phyloP scores from a whole-genome alignment of 1,140 invertebrate species.

The Nephila pilipes region DNA sequence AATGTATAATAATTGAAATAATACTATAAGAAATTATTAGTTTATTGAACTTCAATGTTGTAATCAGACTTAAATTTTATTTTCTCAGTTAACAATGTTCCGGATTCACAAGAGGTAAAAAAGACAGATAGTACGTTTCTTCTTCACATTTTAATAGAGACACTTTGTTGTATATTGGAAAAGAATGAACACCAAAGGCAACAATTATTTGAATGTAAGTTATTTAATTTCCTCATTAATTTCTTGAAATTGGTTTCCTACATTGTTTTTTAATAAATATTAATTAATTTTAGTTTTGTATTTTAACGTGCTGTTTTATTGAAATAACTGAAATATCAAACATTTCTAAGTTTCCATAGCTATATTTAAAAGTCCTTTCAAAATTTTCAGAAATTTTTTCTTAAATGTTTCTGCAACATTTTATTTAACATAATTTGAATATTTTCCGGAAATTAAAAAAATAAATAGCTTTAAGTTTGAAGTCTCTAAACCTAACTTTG shows the following conservation, averaged over 20 bases:
- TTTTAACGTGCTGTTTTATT: background rate
- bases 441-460: too few species aligned
- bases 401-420: background rate
- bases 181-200: background rate
- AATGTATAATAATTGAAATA: background rate
- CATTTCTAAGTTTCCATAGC: too few species aligned
- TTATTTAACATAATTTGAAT: too few species aligned
- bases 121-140: constrained; percentile 11
- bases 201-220: constrained; percentile 2
- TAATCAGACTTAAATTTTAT: too few species aligned
- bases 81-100: too few species aligned
- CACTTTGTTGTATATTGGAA: constrained; percentile 7
- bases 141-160: constrained; percentile 23
- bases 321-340: too few species aligned
- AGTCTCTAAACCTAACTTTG: too few species aligned
- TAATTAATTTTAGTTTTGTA: background rate
- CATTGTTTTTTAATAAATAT: background rate
- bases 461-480: too few species aligned
- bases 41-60: too few species aligned
- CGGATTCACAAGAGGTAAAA: too few species aligned
- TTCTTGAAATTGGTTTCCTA: background rate
- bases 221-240: background rate
- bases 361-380: too few species aligned
- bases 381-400: background rate
- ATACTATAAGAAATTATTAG: too few species aligned